phyloP scores from a whole-genome alignment of 2,797 vertebrate genomes.

The Sebastolobus altivelis region DNA sequence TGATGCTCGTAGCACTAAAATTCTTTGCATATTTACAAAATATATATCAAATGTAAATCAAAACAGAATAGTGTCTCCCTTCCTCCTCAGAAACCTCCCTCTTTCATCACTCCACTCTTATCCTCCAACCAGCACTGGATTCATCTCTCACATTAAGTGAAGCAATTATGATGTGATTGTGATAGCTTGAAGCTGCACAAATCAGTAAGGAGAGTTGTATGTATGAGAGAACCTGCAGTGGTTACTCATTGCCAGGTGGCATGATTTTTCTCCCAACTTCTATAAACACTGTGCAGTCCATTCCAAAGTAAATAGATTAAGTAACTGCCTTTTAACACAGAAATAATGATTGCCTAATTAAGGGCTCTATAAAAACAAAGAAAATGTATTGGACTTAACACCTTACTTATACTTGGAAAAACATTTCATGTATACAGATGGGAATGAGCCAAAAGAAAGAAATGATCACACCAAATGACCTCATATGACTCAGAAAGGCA shows the following conservation, averaged over 20 bases:
- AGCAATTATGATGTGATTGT: neutral
- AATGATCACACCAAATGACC: neutral
- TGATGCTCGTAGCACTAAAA: neutral
- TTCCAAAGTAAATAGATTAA: conserved; percentile 11
- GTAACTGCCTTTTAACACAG: neutral
- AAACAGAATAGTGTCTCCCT: too few species aligned
- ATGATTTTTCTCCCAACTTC: neutral
- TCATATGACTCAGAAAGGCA: conserved; percentile 16
- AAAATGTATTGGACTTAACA: neutral
- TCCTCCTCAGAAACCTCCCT: neutral
- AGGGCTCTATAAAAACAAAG: conserved; percentile 4
- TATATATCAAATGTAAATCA: too few species aligned
- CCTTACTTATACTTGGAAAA: conserved; percentile 9
- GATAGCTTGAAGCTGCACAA: neutral
- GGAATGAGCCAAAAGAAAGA: conserved; percentile 4
- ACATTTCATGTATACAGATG: neutral
- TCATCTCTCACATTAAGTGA: neutral
- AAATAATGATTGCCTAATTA: conserved; percentile 1
- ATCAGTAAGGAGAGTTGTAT: neutral
- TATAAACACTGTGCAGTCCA: neutral
- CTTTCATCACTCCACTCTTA: neutral
- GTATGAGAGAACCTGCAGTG: neutral
- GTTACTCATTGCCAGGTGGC: conserved; percentile 10
- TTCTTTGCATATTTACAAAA: too few species aligned
- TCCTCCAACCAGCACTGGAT: neutral